Evolutionary conservation across 2,113 vertebrate genomes (phyloP).

Genomic region (Proteles cristata): DNA sequence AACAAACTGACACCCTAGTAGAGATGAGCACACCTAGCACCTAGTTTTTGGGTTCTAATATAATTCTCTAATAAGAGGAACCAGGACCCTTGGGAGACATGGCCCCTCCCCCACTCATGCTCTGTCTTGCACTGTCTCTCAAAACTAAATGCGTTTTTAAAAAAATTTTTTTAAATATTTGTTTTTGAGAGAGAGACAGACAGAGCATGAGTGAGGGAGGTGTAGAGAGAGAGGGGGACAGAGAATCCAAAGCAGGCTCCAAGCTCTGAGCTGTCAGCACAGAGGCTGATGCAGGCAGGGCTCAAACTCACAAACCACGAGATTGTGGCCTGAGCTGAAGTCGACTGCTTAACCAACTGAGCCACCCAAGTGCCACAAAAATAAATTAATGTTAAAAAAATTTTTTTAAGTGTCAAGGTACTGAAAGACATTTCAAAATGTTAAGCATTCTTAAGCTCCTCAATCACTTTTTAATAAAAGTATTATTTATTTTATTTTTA

Average conservation of each 20-base stretch:
- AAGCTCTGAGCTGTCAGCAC: neutral
- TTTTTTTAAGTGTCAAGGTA: too few relatives aligned
- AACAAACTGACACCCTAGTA: neutral
- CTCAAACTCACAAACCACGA: neutral
- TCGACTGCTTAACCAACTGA: neutral
- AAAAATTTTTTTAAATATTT: too few relatives aligned
- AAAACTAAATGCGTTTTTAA: too few relatives aligned
- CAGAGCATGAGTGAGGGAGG: neutral
- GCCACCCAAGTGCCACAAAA: neutral
- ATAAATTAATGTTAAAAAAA: too few relatives aligned
- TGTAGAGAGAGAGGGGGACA: neutral
- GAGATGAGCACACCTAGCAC: neutral
- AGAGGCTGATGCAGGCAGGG: neutral
- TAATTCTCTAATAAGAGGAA: neutral
- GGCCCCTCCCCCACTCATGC: too few relatives aligned
- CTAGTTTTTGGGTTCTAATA: neutral
- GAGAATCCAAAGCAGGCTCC: neutral
- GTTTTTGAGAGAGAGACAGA: too few relatives aligned
- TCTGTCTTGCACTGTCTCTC: too few relatives aligned
- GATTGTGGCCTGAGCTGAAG: neutral
- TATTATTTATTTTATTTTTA: neutral
- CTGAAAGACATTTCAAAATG: slow-evolving; percentile 2
- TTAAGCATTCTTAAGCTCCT: neutral
- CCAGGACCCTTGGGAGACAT: neutral
- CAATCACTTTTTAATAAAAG: slow-evolving; percentile 10